Evolutionary conservation across 2,113 vertebrate genomes (phyloP), one percentile per base, ranked within the genome.

Genomic region (Cryptomyrus ogoouensis): DNA sequence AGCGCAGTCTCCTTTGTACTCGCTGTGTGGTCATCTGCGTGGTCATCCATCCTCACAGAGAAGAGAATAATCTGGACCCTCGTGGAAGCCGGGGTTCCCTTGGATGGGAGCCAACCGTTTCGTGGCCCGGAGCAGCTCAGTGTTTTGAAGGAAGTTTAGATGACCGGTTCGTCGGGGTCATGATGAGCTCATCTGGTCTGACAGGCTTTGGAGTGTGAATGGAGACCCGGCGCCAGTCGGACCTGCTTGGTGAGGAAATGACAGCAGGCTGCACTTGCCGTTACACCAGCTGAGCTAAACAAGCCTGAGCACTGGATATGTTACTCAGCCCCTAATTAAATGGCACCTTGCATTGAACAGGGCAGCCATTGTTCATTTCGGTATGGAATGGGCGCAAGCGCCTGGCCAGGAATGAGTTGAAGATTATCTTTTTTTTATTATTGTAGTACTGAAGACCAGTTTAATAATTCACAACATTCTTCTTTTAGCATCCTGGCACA

Each of bases 181-280:
- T 49, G 74, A 56, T 70, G 53, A 10, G 31, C 17, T 53, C 8
- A 80, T 80, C 89, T 47, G 31, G 84, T 77, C 66, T 53, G 47
- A 74, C 89, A 15, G 27, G 84, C 27, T 88, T 35, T 35, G 19
- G 17, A 35, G 62, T 42, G 19, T n/a, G 31, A 90, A 70, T 21
- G 21, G 49, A 27, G 31, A 21, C 21, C 62, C 4, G 2, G 3
- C 62, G 44, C 89, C n/a, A 10, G 89, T 77, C 5, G 8, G 31
- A 62, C 89, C 66, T 31, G 89, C 70, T 77, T 3, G 62, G 27
- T 90, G 85, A 87, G 85, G 58, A 88, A 53, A 10, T 87, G 85
- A 42, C 44, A 66, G 19, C 15, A 42, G 77, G 12, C 49, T 89
- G 21, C 19, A 6, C 21, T 42, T 44, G 52, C 24, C 31, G 49